Conservation (phyloP, 2,888 invertebrate species). For the Morpho helenor region DNA sequence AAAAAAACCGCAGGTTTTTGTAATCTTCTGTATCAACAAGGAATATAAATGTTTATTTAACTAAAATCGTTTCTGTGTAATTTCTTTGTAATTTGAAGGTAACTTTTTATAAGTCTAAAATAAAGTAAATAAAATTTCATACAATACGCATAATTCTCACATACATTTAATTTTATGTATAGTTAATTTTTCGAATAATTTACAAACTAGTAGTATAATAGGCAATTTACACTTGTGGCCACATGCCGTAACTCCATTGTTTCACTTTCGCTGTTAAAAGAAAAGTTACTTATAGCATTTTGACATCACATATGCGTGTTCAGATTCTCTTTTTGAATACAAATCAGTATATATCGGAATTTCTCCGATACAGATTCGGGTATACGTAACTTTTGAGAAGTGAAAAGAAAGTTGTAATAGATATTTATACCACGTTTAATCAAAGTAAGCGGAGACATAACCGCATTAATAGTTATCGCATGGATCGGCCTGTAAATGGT, state of each 20-base stretch:
- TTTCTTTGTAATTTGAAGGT: too few relatives aligned
- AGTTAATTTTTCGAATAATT: background rate
- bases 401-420: constrained; percentile 58
- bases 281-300: constrained; percentile 45
- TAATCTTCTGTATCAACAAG: too few relatives aligned
- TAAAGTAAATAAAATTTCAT: too few relatives aligned
- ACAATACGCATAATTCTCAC: too few relatives aligned
- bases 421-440: constrained; percentile 31
- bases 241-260: constrained; percentile 34
- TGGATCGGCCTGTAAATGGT: constrained; percentile 1
- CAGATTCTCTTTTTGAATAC: constrained; percentile 56
- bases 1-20: too few relatives aligned
- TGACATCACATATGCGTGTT: constrained; percentile 51
- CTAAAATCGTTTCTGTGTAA: too few relatives aligned
- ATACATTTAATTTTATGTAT: background rate
- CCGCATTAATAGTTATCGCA: constrained; percentile 17
- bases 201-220: constrained; percentile 7
- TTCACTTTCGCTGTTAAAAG: constrained; percentile 45
- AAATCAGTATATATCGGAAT: constrained; percentile 56
- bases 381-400: constrained; percentile 43
- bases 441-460: constrained; percentile 23
- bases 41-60: too few relatives aligned
- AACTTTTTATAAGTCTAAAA: too few relatives aligned
- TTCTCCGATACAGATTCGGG: constrained; percentile 64
- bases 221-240: constrained; percentile 14